A percentile compares a stretch with the other conserved stretches of the same genome.
These are phyloP conservation scores for Nicator chloris DNA, from an alignment of 2,113 vertebrate genomes.

Conservation along the genomic window DNA sequence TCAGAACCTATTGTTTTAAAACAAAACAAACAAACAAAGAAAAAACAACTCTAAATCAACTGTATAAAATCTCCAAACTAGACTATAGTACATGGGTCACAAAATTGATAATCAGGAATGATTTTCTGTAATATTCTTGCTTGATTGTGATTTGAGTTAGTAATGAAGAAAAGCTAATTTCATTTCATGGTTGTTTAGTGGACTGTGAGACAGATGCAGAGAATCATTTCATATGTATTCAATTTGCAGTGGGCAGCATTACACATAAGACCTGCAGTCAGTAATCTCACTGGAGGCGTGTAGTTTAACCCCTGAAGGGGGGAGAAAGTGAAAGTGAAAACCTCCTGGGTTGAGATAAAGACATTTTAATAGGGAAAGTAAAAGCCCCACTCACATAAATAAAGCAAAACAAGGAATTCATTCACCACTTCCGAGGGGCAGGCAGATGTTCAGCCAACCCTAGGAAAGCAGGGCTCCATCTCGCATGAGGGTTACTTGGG, in stretches of 20 bases:
- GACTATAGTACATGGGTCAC: not conserved
- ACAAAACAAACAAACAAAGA: not conserved
- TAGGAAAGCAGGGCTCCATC: not conserved
- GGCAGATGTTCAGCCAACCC: not conserved
- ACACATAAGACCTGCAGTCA: not conserved
- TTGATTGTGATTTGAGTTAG: not conserved
- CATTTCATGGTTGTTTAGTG: not conserved
- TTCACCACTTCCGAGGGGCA: not conserved
- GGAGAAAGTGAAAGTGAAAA: not conserved
- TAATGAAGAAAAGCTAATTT: not conserved
- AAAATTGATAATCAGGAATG: not conserved
- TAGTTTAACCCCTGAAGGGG: fast-evolving
- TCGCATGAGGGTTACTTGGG: not conserved
- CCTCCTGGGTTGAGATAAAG: not conserved
- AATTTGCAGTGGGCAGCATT: not conserved
- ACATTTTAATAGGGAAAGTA: not conserved
- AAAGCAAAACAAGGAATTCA: not conserved
- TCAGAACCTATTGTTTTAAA: not conserved
- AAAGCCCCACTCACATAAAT: not conserved
- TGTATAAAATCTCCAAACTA: not conserved
- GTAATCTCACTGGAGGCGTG: not conserved
- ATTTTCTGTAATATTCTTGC: not conserved
- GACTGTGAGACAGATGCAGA: not conserved
- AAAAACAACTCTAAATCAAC: not conserved
- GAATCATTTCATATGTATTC: not conserved